Percentiles rank a stretch among this genome's conserved stretches.
phyloP scores from a whole-genome alignment of 2,113 vertebrate species.

The Lophotis ruficrista region DNA sequence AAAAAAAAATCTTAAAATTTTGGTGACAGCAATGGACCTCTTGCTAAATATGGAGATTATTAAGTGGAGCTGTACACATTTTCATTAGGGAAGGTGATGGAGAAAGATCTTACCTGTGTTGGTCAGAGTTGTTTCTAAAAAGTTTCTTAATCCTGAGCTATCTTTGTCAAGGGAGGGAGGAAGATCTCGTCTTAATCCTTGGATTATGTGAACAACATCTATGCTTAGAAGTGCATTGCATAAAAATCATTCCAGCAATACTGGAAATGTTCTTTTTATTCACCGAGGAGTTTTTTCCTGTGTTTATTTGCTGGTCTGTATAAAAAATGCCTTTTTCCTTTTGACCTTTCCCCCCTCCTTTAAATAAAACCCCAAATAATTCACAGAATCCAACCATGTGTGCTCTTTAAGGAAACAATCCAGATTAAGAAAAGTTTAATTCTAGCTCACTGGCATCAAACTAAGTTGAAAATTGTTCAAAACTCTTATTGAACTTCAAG shows the following conservation, averaged over 20 bases:
- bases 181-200: background rate
- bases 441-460: background rate
- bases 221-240: background rate
- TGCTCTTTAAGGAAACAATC: background rate
- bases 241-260: background rate
- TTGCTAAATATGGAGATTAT: background rate
- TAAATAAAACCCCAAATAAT: background rate
- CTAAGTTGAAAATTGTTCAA: background rate
- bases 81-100: background rate
- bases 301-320: background rate
- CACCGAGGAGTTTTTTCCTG: background rate
- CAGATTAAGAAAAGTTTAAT: slow-evolving; percentile 5
- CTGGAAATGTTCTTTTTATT: background rate
- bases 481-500: background rate
- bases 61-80: background rate
- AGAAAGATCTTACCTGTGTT: background rate
- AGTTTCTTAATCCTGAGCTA: background rate
- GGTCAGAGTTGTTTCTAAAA: background rate
- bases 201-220: background rate
- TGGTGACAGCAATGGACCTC: background rate
- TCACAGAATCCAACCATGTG: background rate
- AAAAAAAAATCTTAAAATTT: background rate
- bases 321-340: background rate
- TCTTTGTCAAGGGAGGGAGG: background rate
- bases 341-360: background rate